A percentile compares a stretch with the other conserved stretches of the same genome.
phyloP scores from a whole-genome alignment of 2,888 invertebrate genomes.

The Uloborus plumipes region DNA sequence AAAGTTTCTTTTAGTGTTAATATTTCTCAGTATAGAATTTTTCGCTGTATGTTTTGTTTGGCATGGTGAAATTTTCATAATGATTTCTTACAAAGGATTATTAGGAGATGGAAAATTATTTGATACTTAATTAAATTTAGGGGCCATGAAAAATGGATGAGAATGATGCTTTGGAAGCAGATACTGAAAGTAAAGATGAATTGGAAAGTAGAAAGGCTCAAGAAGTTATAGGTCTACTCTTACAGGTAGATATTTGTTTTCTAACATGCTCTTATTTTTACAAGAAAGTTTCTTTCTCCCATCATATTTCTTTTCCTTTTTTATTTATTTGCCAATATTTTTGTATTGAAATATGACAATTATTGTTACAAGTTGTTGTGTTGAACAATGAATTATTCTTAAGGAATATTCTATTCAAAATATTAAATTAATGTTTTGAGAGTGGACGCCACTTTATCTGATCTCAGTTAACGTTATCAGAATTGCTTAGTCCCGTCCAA shows the following conservation, averaged over 20 bases:
- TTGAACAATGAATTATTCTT: too few relatives aligned
- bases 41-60: background rate
- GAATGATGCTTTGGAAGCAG: slow-evolving; percentile 7
- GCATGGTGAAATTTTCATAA: background rate
- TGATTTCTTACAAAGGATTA: too few relatives aligned
- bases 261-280: background rate
- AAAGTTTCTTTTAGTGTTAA: too few relatives aligned
- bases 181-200: slow-evolving; percentile 27
- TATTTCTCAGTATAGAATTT: background rate
- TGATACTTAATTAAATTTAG: background rate
- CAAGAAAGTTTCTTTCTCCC: background rate
- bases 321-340: too few relatives aligned
- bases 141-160: slow-evolving; percentile 47
- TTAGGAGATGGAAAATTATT: background rate
- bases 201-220: slow-evolving; percentile 47
- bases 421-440: too few relatives aligned
- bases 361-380: too few relatives aligned
- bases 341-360: too few relatives aligned
- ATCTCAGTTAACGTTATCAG: too few relatives aligned
- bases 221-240: slow-evolving; percentile 56
- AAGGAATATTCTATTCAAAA: too few relatives aligned
- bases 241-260: slow-evolving; percentile 23
- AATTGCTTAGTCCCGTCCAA: too few relatives aligned
- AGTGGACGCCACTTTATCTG: too few relatives aligned
- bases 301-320: too few relatives aligned